These are phyloP conservation scores for Salvelinus fontinalis DNA, from an alignment of 2,113 vertebrate species.

Conservation along the genomic window DNA sequence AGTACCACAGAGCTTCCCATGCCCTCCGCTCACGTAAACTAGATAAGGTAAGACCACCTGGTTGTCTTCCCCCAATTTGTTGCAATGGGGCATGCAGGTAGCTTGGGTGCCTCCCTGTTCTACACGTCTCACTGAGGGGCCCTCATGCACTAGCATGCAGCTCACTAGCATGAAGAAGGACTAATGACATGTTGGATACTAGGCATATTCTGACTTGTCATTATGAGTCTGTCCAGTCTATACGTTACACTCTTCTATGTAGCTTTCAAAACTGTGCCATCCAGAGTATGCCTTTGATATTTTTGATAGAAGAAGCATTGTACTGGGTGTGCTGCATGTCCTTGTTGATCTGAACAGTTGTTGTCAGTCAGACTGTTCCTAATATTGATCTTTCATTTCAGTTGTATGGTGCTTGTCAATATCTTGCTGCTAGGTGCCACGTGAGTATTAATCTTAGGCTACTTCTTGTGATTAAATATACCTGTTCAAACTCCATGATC, in stretches of 20 bases:
- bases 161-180: not conserved
- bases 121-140: too few relatives aligned
- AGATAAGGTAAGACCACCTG: conserved; percentile 83
- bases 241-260: too few relatives aligned
- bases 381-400: conserved; percentile 57
- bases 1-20: conserved; percentile 97
- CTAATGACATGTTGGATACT: not conserved
- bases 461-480: too few relatives aligned
- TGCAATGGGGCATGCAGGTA: too few relatives aligned
- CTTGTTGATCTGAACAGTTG: too few relatives aligned
- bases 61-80: too few relatives aligned
- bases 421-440: conserved; percentile 96
- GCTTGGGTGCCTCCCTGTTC: too few relatives aligned
- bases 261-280: too few relatives aligned
- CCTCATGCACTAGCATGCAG: too few relatives aligned
- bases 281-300: not conserved
- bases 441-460: conserved; percentile 77
- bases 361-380: not conserved
- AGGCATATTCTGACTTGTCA: not conserved
- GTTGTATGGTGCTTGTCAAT: conserved; percentile 94
- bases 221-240: not conserved
- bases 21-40: conserved; percentile 92
- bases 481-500: too few relatives aligned
- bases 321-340: not conserved
- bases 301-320: not conserved